Evolutionary conservation across 1,140 invertebrate genomes (phyloP), one percentile per base, ranked within the genome.

Genomic region (Parapsyche elsis): DNA sequence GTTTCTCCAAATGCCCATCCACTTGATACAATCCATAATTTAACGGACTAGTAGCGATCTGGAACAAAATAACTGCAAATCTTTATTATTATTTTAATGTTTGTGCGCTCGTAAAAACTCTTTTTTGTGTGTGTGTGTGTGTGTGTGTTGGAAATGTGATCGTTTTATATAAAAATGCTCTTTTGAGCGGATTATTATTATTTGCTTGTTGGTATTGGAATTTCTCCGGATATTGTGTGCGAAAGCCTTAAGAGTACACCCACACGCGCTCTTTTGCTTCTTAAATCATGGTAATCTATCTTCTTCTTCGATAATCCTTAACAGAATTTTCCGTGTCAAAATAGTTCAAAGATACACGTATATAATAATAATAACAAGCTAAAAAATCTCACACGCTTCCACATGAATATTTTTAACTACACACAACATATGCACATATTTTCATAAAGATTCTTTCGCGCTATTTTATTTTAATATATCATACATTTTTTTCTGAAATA

Each of bases 31-130:
- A 87, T 0, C 88, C 88, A 81, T 89, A 89, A 84, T 85, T 89
- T 81, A 89, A 49, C 88, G 88, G 88, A 89, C 84, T 88, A 86
- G 87, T 82, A 89, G 87, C 86, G 84, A 89, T 87, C 88, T 89
- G 85, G 88, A 89, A 88, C 88, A 89, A 85, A 89, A 89, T 84
- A 86, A 84, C 88, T 89, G 84, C 87, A 87, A 87, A 86, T 83
- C 64, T 81, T 81, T 81, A 83, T 83, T 81, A 81, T 80, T 78
- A 49, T 73, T 21, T 21, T 16, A 73, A 19, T 73, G 1, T 46
- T 23, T 5, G 10, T 26, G 9, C 67, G 24, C 21, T 67, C 67
- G 23, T 30, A 38, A 38, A 7, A 1, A 38, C 49, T 2, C 49
- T 53, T 14, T 53, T 38, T 53, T 5, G 1, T 12, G 12, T 53